A percentile compares a stretch with the other conserved stretches of the same genome.
phyloP scores from a whole-genome alignment of 92 coral and sea anemone genomes.

The Zoanthus sociatus region DNA sequence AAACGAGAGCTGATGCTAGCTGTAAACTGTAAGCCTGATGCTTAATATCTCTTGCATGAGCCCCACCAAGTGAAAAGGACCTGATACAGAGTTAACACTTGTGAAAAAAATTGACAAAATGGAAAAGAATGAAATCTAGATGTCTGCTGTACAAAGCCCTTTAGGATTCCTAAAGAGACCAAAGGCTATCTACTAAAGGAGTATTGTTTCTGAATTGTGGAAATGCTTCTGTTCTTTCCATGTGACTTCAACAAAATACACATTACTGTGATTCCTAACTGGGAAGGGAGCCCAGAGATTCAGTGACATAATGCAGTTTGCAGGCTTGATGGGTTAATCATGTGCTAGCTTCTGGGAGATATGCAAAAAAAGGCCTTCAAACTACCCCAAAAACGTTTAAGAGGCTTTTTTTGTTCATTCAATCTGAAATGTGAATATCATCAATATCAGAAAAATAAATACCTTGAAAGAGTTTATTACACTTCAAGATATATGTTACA shows the following conservation, averaged over 20 bases:
- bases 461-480: not conserved
- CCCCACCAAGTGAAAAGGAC: conserved; percentile 1
- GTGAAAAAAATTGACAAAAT: not conserved
- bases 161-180: not conserved
- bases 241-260: not conserved
- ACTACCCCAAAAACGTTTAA: not conserved
- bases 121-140: not conserved
- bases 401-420: not conserved
- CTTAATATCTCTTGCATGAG: not conserved
- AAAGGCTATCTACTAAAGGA: not conserved
- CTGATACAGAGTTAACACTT: not conserved
- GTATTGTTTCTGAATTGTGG: not conserved
- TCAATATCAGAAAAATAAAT: not conserved
- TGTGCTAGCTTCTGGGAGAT: not conserved
- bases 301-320: conserved; percentile 5
- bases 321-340: not conserved
- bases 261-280: not conserved
- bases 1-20: not conserved
- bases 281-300: not conserved
- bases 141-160: not conserved
- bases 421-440: not conserved
- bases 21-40: not conserved
- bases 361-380: conserved; percentile 3
- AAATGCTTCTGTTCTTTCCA: not conserved
- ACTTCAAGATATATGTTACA: not conserved